Conservation (phyloP, 2,113 vertebrate genomes). For the Chloroceryle aenea region DNA sequence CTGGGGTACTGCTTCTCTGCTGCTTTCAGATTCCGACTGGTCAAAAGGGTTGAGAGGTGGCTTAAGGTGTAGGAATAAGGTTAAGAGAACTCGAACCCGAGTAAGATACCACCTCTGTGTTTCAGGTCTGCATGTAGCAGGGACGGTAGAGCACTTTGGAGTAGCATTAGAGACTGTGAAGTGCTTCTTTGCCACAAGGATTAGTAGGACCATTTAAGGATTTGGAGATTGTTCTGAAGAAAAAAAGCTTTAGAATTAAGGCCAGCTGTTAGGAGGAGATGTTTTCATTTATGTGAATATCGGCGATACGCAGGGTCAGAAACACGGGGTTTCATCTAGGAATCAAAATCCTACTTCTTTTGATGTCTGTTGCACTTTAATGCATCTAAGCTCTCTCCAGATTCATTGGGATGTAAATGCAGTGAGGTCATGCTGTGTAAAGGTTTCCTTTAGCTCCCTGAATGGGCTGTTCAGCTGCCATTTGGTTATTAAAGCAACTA, state of each 20-base stretch:
- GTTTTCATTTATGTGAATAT: neutral
- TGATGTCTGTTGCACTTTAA: neutral
- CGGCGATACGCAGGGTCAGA: neutral
- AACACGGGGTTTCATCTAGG: neutral
- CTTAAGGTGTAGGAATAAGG: accelerated
- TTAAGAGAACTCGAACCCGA: neutral
- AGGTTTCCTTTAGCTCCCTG: neutral
- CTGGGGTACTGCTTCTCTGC: neutral
- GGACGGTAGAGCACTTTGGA: neutral
- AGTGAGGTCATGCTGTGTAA: neutral
- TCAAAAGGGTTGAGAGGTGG: neutral
- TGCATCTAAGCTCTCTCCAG: neutral
- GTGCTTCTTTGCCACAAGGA: neutral
- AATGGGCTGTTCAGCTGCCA: neutral
- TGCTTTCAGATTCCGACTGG: neutral
- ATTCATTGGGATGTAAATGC: neutral
- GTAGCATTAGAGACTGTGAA: neutral
- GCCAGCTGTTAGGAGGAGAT: neutral
- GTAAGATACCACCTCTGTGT: neutral
- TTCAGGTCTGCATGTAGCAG: neutral
- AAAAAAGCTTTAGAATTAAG: neutral
- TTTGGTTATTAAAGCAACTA: neutral
- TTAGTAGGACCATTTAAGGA: neutral
- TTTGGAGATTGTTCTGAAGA: neutral
- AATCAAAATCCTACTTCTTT: neutral